phyloP scores from a whole-genome alignment of 2,113 vertebrate species.

The Mormoops blainvillei region DNA sequence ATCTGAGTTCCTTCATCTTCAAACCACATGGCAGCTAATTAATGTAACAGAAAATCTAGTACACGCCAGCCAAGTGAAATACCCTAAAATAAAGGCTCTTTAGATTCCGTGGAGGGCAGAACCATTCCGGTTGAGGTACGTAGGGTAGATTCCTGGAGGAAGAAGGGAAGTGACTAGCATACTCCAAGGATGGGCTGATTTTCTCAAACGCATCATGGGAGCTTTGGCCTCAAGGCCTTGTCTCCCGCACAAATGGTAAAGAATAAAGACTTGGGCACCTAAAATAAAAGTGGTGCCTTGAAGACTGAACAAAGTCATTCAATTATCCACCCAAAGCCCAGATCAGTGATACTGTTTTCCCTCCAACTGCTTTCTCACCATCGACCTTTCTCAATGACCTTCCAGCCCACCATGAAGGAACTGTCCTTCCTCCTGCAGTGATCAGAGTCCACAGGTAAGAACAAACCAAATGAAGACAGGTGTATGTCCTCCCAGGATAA shows the following conservation, averaged over 20 bases:
- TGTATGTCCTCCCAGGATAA: not conserved
- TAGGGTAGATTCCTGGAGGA: not conserved
- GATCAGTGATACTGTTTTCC: not conserved
- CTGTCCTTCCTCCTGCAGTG: no score
- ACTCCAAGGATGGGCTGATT: not conserved
- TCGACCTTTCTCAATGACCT: not conserved
- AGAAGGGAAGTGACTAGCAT: not conserved
- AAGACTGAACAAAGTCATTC: not conserved
- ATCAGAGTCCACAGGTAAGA: not conserved
- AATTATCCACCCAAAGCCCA: not conserved
- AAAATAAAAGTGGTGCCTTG: not conserved
- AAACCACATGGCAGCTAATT: slow-evolving; percentile 20
- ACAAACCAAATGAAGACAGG: not conserved
- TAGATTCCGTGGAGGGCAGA: not conserved
- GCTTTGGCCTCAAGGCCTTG: not conserved
- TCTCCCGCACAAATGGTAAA: not conserved
- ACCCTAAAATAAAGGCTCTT: not conserved
- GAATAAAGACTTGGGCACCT: not conserved
- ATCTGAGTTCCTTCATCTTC: not conserved
- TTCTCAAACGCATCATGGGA: not conserved
- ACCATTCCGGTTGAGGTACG: not conserved
- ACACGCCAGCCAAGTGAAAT: not conserved
- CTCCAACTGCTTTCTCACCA: not conserved
- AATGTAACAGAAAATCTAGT: not conserved
- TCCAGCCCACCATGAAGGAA: not conserved